These are phyloP conservation scores for Bombus confusus DNA, from an alignment of 1,140 invertebrate genomes.

Conservation along the genomic window DNA sequence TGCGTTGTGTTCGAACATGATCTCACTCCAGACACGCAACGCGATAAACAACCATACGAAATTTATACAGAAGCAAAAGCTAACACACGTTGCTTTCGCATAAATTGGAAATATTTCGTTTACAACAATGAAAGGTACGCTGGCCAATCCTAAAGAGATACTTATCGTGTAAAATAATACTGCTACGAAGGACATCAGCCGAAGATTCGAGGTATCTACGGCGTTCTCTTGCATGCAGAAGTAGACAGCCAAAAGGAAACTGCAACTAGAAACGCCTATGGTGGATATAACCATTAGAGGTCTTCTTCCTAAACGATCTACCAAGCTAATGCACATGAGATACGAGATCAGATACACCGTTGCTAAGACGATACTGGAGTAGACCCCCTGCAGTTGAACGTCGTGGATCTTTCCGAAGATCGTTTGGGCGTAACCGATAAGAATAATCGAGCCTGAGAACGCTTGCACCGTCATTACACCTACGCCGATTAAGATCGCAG, in stretches of 20 bases:
- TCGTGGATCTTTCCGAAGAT: slow-evolving; percentile 32
- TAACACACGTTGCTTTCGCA: slow-evolving; percentile 19
- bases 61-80: slow-evolving; percentile 14
- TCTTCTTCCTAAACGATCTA: slow-evolving; percentile 32
- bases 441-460: slow-evolving; percentile 23
- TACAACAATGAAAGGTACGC: slow-evolving; percentile 17
- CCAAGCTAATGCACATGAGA: background rate
- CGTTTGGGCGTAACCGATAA: slow-evolving; percentile 17
- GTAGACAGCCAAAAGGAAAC: slow-evolving; percentile 8
- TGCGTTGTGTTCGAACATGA: background rate
- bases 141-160: slow-evolving; percentile 21
- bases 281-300: slow-evolving; percentile 36
- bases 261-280: slow-evolving; percentile 13
- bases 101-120: slow-evolving; percentile 47
- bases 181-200: background rate
- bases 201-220: background rate
- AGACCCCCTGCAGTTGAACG: background rate
- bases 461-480: slow-evolving; percentile 8
- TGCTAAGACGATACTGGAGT: slow-evolving; percentile 8
- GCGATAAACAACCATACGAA: background rate
- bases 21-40: background rate
- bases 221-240: slow-evolving; percentile 24
- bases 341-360: slow-evolving; percentile 2
- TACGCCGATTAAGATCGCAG: background rate
- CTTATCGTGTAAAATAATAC: slow-evolving; percentile 22